Conservation (phyloP, 2,113 vertebrate genomes). For the Phoenicopterus ruber region DNA sequence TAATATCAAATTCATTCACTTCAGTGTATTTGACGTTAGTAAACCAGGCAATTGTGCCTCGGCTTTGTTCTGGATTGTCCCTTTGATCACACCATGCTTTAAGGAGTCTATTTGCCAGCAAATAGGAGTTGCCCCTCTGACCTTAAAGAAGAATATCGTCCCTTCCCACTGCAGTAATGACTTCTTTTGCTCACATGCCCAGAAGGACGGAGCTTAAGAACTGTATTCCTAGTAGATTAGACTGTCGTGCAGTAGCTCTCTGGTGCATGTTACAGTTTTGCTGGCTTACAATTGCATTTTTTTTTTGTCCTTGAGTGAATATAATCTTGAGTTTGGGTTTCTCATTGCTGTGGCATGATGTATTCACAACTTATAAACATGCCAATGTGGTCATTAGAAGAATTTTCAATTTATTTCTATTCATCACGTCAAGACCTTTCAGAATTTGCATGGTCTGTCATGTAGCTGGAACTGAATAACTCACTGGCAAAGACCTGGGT, state of each 20-base stretch:
- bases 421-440: background rate
- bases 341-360: background rate
- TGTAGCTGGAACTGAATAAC: background rate
- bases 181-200: background rate
- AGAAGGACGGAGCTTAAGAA: background rate
- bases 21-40: background rate
- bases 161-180: background rate
- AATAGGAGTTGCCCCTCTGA: background rate
- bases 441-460: background rate
- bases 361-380: background rate
- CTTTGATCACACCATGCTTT: constrained; percentile 15
- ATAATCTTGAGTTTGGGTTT: background rate
- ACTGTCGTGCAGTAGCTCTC: background rate
- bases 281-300: background rate
- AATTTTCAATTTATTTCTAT: background rate
- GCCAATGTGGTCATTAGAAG: background rate
- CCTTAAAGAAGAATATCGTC: background rate
- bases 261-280: background rate
- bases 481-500: background rate
- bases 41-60: background rate
- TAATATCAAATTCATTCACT: background rate
- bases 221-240: background rate
- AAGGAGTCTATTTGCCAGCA: background rate
- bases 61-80: background rate
- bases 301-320: background rate